phyloP scores from a whole-genome alignment of 1,140 invertebrate genomes.

The Myzus persicae region DNA sequence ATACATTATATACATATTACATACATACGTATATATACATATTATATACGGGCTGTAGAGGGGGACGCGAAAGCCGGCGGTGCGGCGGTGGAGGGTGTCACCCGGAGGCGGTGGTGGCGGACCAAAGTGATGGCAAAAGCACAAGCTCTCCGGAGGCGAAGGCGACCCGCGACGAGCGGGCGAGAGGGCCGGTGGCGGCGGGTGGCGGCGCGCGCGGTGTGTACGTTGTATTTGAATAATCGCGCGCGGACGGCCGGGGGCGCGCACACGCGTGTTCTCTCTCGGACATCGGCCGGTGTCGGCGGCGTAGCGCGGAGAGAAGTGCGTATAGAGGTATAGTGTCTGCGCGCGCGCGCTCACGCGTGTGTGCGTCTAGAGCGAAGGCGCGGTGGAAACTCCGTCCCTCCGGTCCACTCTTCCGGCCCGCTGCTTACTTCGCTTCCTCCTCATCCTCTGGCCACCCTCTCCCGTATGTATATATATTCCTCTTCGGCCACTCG shows the following conservation, averaged over 20 bases:
- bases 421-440: conserved; percentile 44
- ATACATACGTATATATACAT: not conserved
- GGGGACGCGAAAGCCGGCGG: not conserved
- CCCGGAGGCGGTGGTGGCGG: conserved; percentile 47
- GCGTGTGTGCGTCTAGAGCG: not conserved
- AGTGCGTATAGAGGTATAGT: not conserved
- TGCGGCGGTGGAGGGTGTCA: conserved; percentile 27
- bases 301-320: conserved; percentile 39
- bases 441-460: too few relatives aligned
- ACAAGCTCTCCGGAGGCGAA: conserved; percentile 35
- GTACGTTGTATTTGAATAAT: conserved; percentile 55
- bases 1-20: not conserved
- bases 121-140: conserved; percentile 58
- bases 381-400: not conserved
- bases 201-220: not conserved
- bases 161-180: not conserved
- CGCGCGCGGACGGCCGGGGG: conserved; percentile 54
- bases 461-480: too few relatives aligned
- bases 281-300: conserved; percentile 55
- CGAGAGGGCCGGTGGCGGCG: not conserved
- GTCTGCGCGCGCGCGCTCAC: not conserved
- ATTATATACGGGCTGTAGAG: not conserved
- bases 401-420: conserved; percentile 6
- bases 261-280: conserved; percentile 54
- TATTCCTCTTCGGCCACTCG: conserved; percentile 33